Evolutionary conservation across 2,797 vertebrate genomes (phyloP).

Genomic region (Tachyglossus aculeatus): DNA sequence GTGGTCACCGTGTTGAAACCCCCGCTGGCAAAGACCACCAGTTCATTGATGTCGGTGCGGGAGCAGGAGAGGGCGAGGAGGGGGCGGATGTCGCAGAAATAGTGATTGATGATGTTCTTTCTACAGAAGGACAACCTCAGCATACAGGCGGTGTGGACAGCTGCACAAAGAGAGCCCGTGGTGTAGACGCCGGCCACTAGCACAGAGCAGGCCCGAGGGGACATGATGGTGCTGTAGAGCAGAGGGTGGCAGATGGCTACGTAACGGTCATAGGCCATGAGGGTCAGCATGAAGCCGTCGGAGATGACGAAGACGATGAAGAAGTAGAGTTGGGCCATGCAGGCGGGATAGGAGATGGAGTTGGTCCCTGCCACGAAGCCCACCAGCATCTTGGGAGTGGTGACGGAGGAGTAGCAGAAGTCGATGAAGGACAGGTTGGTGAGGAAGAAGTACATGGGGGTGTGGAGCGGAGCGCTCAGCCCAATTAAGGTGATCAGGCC

Average conservation of each 20-base stretch:
- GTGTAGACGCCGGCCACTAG: conserved; percentile 35
- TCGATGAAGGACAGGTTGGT: too few species aligned
- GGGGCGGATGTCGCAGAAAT: conserved; percentile 54
- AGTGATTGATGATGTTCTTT: conserved; percentile 40
- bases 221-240: conserved; percentile 45
- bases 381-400: too few species aligned
- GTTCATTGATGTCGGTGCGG: conserved; percentile 36
- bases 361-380: too few species aligned
- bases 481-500: conserved; percentile 1
- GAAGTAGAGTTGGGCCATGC: conserved; percentile 43
- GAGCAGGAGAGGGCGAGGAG: conserved; percentile 45
- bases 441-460: conserved; percentile 23
- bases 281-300: conserved; percentile 47
- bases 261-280: conserved; percentile 50
- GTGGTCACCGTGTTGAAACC: conserved; percentile 17
- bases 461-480: conserved; percentile 3
- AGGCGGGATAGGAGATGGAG: too few species aligned
- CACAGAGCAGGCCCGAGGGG: conserved; percentile 13
- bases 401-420: too few species aligned
- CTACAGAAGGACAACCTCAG: conserved; percentile 43
- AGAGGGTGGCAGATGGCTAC: conserved; percentile 54
- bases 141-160: conserved; percentile 39
- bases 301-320: conserved; percentile 35
- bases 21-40: conserved; percentile 30
- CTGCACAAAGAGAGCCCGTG: conserved; percentile 29